A percentile compares a stretch with the other conserved stretches of the same genome.
These are phyloP conservation scores for Leucania comma DNA, from an alignment of 2,888 invertebrate genomes.

Conservation along the genomic window DNA sequence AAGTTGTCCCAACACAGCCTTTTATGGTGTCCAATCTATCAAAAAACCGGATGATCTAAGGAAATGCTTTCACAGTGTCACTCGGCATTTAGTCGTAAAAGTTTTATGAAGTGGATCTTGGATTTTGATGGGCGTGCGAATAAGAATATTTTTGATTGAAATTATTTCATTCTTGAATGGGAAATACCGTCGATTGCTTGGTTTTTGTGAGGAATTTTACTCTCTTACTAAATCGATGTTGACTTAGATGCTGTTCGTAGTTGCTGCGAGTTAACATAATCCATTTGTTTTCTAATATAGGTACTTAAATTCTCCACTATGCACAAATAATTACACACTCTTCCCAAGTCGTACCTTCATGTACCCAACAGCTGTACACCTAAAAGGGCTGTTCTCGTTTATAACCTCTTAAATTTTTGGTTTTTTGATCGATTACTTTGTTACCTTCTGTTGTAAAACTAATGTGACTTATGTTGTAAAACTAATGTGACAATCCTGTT, in stretches of 20 bases:
- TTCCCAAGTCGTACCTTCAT: too few relatives aligned
- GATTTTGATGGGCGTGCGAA: conserved; percentile 43
- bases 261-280: not conserved
- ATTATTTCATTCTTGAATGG: conserved; percentile 2
- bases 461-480: too few relatives aligned
- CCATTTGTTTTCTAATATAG: too few relatives aligned
- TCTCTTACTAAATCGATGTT: too few relatives aligned
- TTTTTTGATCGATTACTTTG: too few relatives aligned
- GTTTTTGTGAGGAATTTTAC: not conserved
- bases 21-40: conserved; percentile 61
- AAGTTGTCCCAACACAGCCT: conserved; percentile 49
- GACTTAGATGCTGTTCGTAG: not conserved
- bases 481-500: too few relatives aligned
- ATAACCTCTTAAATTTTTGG: too few relatives aligned
- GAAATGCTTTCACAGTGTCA: conserved; percentile 57
- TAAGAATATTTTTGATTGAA: conserved; percentile 7
- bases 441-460: too few relatives aligned
- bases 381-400: too few relatives aligned
- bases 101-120: conserved; percentile 33
- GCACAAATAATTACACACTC: too few relatives aligned
- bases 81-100: conserved; percentile 50
- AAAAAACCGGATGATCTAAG: conserved; percentile 54
- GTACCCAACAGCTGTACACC: too few relatives aligned
- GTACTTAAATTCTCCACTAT: too few relatives aligned
- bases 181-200: not conserved